A percentile compares a stretch with the other conserved stretches of the same genome.
phyloP scores from a whole-genome alignment of 2,888 invertebrate species.

The Bruchidius siliquastri region DNA sequence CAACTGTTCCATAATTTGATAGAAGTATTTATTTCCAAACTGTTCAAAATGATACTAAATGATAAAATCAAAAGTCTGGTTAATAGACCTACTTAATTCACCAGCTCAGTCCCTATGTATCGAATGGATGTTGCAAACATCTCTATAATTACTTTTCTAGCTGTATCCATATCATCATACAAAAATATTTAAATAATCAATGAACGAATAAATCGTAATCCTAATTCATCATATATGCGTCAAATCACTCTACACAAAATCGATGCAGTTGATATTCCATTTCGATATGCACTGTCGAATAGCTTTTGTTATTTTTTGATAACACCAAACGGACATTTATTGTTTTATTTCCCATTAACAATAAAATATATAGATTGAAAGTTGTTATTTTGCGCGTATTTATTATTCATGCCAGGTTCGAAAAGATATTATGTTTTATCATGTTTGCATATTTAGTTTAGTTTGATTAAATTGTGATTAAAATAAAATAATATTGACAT shows the following conservation, averaged over 20 bases:
- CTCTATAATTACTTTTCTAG: neutral
- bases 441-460: constrained; percentile 1
- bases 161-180: neutral
- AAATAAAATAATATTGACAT: constrained; percentile 2
- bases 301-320: neutral
- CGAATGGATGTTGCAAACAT: too few relatives aligned
- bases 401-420: neutral
- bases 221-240: neutral
- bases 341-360: neutral
- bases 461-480: constrained; percentile 3
- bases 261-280: neutral
- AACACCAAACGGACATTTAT: neutral
- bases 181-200: neutral
- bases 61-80: too few relatives aligned
- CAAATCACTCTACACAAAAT: neutral
- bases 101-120: too few relatives aligned
- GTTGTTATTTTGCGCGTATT: constrained; percentile 1
- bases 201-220: neutral
- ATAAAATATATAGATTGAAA: neutral
- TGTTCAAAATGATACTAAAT: too few relatives aligned
- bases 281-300: neutral
- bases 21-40: too few relatives aligned
- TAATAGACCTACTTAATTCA: too few relatives aligned
- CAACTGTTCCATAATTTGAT: too few relatives aligned
- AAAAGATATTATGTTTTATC: constrained; percentile 2